These are phyloP conservation scores for Caenorhabditis macrosperma DNA, from an alignment of 2,888 invertebrate genomes.

Conservation along the genomic window DNA sequence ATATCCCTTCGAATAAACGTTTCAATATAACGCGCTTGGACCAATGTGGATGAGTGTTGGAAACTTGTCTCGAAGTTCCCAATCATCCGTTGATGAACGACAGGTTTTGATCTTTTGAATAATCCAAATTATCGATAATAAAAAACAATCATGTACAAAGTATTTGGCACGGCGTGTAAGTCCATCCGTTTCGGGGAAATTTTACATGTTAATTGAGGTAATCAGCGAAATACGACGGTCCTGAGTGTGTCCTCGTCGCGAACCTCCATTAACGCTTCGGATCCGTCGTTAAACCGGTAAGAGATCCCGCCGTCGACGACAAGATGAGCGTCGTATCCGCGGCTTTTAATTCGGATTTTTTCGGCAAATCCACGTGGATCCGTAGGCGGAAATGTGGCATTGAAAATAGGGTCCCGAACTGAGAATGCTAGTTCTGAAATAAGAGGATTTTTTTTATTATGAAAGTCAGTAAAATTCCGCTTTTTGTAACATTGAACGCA, in stretches of 20 bases:
- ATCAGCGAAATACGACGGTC: slow-evolving; percentile 84
- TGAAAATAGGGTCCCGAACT: slow-evolving; percentile 92
- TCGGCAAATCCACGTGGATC: slow-evolving; percentile 76
- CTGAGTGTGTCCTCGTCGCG: slow-evolving; percentile 90
- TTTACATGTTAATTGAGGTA: not conserved
- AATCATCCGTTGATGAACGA: too few relatives aligned
- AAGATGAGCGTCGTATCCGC: slow-evolving; percentile 92
- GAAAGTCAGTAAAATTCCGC: not conserved
- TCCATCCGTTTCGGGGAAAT: too few relatives aligned
- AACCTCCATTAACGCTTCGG: slow-evolving; percentile 89
- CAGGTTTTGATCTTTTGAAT: too few relatives aligned
- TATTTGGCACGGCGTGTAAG: too few relatives aligned
- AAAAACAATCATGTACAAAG: too few relatives aligned
- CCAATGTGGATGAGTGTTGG: too few relatives aligned
- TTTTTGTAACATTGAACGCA: too few relatives aligned
- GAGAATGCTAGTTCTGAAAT: slow-evolving; percentile 88
- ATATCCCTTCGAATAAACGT: too few relatives aligned
- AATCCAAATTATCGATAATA: too few relatives aligned
- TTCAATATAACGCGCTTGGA: too few relatives aligned
- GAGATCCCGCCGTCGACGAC: slow-evolving; percentile 94
- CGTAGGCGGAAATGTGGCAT: slow-evolving; percentile 89
- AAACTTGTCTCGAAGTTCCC: too few relatives aligned
- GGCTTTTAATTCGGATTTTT: slow-evolving; percentile 86
- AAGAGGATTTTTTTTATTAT: not conserved
- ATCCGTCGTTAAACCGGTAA: slow-evolving; percentile 94